Evolutionary conservation across 1,140 invertebrate species (phyloP).

Genomic region (Chironomus striatipennis): DNA sequence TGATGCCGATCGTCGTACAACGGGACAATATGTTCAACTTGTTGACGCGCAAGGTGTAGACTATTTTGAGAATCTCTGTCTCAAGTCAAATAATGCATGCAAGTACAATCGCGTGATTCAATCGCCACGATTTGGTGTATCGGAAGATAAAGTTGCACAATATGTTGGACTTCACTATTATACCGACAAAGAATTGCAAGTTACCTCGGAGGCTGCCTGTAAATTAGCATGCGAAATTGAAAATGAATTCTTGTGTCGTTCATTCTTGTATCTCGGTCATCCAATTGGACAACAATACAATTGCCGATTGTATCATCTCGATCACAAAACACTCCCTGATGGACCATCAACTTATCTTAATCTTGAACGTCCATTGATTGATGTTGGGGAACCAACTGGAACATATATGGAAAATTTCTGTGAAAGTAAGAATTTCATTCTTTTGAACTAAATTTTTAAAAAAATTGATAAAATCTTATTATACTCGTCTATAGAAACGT

Average conservation of each 20-base stretch:
- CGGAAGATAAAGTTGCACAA: slow-evolving; percentile 81
- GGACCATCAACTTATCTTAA: slow-evolving; percentile 83
- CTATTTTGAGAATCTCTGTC: slow-evolving; percentile 92
- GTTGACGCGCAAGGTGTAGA: slow-evolving; percentile 85
- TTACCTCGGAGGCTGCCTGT: slow-evolving; percentile 74
- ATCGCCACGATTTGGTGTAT: slow-evolving; percentile 74
- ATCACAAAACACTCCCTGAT: slow-evolving; percentile 84
- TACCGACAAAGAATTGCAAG: slow-evolving; percentile 85
- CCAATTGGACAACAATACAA: slow-evolving; percentile 71
- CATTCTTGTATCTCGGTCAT: slow-evolving; percentile 73
- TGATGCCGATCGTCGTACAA: slow-evolving; percentile 78
- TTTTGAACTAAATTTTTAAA: background rate
- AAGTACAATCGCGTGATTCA: slow-evolving; percentile 67
- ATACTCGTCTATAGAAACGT: slow-evolving; percentile 6
- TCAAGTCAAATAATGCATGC: slow-evolving; percentile 77
- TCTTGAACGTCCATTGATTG: slow-evolving; percentile 78
- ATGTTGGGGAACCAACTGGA: slow-evolving; percentile 81
- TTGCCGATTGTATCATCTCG: slow-evolving; percentile 85
- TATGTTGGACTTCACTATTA: slow-evolving; percentile 88
- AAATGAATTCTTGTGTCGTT: slow-evolving; percentile 86
- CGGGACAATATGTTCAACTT: slow-evolving; percentile 72
- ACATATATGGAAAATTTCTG: slow-evolving; percentile 85
- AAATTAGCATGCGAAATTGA: slow-evolving; percentile 84
- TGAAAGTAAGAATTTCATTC: slow-evolving; percentile 44
- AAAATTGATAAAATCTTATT: background rate